Base-by-base conservation (phyloP, 2,888 invertebrate species). In the Polia nebulosa region DNA sequence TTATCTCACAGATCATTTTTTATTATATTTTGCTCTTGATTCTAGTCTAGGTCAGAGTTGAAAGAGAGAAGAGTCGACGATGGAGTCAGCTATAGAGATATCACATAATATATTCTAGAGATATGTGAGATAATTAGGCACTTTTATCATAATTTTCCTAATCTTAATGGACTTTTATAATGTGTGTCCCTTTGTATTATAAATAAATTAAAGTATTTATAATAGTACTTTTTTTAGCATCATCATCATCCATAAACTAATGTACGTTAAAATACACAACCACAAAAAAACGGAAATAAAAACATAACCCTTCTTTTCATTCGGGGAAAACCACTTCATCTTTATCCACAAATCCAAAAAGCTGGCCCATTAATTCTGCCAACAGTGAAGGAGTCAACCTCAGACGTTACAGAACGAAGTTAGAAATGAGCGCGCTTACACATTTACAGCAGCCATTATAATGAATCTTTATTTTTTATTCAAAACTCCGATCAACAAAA, bases 391-490 rank as follows among this genome's bases (percentile, higher is more conserved):
- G 45, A 55, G 80, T 44, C n/a, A 45, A 57, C 11, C 36, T n/a
- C 25, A 20, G 51, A 36, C 66, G 59, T 73, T 62, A 72, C 70
- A 60, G 59, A 51, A n/a, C 36, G 22, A 53, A 51, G 29, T 57
- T 65, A 76, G 25, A 59, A 72, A 81, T 72, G 51, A 25, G 47
- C 22, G 36, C 58, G 72, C 76, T 81, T 65, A 34, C 32, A 58
- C 29, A 57, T 52, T 56, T 17, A 78, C 58, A 57, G 52, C 34
- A 61, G 57, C 41, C 7, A 59, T 72, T 45, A 63, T 72, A 76
- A 84, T 83, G 66, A 83, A 76, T 76, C 72, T 84, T 72, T 57
- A 80, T 83, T 76, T 78, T 82, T 84, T 82, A 83, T 84, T 83
- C 83, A 80, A 80, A 84, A 84, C 80, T 72, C 57, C 45, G 65